These are phyloP conservation scores for Calcarius lapponicus DNA, from an alignment of 2,797 vertebrate species.

Conservation along the genomic window DNA sequence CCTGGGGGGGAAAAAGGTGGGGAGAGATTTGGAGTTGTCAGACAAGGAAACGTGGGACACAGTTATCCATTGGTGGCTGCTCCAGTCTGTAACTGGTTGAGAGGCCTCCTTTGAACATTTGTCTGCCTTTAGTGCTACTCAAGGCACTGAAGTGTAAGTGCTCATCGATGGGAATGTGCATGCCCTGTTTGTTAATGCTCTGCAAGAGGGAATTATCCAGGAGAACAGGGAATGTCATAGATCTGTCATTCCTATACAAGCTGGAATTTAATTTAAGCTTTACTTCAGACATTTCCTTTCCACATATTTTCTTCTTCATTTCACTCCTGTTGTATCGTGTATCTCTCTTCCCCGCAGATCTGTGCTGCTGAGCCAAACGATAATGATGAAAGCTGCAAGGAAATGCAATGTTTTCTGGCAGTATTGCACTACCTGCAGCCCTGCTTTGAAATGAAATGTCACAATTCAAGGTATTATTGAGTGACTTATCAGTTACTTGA, in stretches of 20 bases:
- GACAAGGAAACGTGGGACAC: not conserved
- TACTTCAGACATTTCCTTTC: slow-evolving; percentile 44
- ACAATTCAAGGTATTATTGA: slow-evolving; percentile 38
- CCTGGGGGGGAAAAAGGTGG: not conserved
- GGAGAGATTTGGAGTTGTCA: not conserved
- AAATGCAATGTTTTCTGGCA: slow-evolving; percentile 4
- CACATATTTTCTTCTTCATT: slow-evolving; percentile 58
- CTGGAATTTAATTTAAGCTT: slow-evolving; percentile 54
- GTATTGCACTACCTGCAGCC: slow-evolving; percentile 48
- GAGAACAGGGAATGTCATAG: slow-evolving; percentile 36
- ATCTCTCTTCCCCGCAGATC: not conserved
- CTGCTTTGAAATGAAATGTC: slow-evolving; percentile 48
- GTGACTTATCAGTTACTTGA: slow-evolving; percentile 37
- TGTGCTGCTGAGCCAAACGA: slow-evolving; percentile 31
- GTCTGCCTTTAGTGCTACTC: slow-evolving; percentile 34
- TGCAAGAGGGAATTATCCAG: slow-evolving; percentile 21
- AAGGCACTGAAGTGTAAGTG: slow-evolving; percentile 47
- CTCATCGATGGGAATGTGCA: slow-evolving; percentile 21
- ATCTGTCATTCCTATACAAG: slow-evolving; percentile 29
- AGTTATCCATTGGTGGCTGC: not conserved
- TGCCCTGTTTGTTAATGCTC: slow-evolving; percentile 55
- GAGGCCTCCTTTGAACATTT: slow-evolving; percentile 44
- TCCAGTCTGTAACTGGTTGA: not conserved
- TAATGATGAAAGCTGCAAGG: slow-evolving; percentile 49
- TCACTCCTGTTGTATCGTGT: slow-evolving; percentile 39